Percentiles rank a stretch among this genome's conserved stretches.
Evolutionary conservation across 1,140 invertebrate genomes (phyloP).

Genomic region (Pachypeltis micranthus): DNA sequence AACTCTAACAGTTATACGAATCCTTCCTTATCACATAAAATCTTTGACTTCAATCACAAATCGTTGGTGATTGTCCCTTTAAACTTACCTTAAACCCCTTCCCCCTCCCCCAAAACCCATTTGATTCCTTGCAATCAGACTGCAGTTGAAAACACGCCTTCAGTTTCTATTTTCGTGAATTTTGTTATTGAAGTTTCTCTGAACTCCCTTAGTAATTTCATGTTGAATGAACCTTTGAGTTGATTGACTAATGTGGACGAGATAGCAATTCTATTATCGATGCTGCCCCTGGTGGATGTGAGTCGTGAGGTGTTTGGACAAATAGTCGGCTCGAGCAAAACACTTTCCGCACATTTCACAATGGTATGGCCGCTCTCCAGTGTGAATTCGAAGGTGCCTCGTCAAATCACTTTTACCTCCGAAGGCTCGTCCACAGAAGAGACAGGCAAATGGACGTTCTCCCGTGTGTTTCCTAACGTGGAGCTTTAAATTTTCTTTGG

Average conservation of each 20-base stretch:
- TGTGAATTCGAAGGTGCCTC: slow-evolving; percentile 72
- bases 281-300: slow-evolving; percentile 51
- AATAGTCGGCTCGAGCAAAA: slow-evolving; percentile 75
- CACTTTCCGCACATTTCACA: slow-evolving; percentile 84
- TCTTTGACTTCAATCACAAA: slow-evolving; percentile 11
- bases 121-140: too few species aligned
- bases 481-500: slow-evolving; percentile 75
- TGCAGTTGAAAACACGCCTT: too few species aligned
- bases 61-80: not conserved
- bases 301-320: slow-evolving; percentile 81
- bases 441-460: slow-evolving; percentile 72
- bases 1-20: not conserved
- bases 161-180: too few species aligned
- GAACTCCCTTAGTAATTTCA: too few species aligned
- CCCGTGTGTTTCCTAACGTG: slow-evolving; percentile 82
- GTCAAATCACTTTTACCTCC: slow-evolving; percentile 77
- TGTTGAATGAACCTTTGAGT: too few species aligned
- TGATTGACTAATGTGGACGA: too few species aligned
- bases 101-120: too few species aligned
- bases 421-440: slow-evolving; percentile 74
- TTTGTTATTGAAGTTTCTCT: too few species aligned
- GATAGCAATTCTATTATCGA: too few species aligned
- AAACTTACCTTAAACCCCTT: too few species aligned
- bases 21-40: slow-evolving; percentile 1
- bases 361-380: slow-evolving; percentile 73